Percentiles rank a stretch among this genome's conserved stretches.
phyloP scores from a whole-genome alignment of 2,113 vertebrate genomes.

The Polypterus senegalus region DNA sequence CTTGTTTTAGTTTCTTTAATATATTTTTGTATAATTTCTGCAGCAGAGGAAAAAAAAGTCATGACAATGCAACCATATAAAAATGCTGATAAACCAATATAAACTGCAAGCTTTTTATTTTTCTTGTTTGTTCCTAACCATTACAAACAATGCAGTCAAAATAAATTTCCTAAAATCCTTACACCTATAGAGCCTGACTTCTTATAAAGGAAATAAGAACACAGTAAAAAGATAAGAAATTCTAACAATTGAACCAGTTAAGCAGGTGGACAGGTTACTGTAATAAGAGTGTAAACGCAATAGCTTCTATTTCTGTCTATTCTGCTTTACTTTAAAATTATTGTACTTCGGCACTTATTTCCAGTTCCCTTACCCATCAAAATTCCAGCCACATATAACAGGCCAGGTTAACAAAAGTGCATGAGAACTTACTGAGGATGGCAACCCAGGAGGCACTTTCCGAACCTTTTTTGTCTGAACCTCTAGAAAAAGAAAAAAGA shows the following conservation, averaged over 20 bases:
- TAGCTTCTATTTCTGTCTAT: too few species aligned
- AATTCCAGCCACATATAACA: too few species aligned
- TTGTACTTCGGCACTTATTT: too few species aligned
- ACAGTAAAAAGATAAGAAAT: too few species aligned
- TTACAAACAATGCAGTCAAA: too few species aligned
- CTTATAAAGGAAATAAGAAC: neutral
- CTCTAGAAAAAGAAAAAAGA: conserved; percentile 55
- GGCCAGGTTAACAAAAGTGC: neutral
- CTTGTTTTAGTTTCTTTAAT: neutral
- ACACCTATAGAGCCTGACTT: neutral
- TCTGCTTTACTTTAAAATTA: too few species aligned
- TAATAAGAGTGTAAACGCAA: too few species aligned
- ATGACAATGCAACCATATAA: neutral
- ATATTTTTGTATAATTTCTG: neutral
- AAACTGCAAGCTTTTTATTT: conserved; percentile 1
- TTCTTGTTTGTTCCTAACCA: neutral
- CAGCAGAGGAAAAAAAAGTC: neutral
- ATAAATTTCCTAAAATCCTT: too few species aligned
- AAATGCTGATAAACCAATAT: neutral
- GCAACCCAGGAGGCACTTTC: conserved; percentile 90
- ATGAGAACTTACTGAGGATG: conserved; percentile 82
- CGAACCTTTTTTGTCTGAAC: conserved; percentile 90
- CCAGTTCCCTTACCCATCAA: neutral
- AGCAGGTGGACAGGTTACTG: too few species aligned
- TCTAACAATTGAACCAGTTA: too few species aligned